Conservation (phyloP, 2,113 vertebrate genomes). For the Pionites leucogaster region DNA sequence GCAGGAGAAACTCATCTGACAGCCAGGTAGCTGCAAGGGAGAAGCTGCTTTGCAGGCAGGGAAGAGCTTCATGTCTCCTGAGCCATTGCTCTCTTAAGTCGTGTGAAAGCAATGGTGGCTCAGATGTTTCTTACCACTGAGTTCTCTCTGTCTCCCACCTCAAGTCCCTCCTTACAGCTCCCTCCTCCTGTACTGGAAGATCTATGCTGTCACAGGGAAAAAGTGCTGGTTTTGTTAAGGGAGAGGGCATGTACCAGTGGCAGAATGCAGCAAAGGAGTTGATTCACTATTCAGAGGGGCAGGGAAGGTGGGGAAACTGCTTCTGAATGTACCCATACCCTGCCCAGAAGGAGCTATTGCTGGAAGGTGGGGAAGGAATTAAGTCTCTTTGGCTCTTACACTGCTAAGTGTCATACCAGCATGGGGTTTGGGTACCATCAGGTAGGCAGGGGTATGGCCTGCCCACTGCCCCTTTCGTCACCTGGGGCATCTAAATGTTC, state of each 20-base stretch:
- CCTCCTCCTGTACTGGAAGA: neutral
- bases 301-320: neutral
- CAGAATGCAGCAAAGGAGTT: neutral
- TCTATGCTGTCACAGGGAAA: neutral
- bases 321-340: neutral
- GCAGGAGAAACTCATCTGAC: neutral
- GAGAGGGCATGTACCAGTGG: neutral
- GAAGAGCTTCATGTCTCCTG: accelerated
- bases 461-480: neutral
- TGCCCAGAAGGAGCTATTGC: neutral
- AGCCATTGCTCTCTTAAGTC: accelerated
- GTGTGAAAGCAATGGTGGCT: neutral
- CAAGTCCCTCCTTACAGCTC: neutral
- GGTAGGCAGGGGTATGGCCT: neutral
- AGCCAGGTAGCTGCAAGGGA: neutral
- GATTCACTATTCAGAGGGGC: neutral
- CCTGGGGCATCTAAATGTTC: accelerated
- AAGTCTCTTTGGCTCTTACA: neutral
- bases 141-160: neutral
- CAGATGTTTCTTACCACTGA: neutral
- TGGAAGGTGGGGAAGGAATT: neutral
- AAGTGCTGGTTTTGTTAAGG: neutral
- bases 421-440: neutral
- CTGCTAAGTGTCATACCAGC: neutral
- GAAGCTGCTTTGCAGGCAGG: neutral